Evolutionary conservation across 2,113 vertebrate genomes (phyloP).

Genomic region (Haplochromis vanheusdeni): DNA sequence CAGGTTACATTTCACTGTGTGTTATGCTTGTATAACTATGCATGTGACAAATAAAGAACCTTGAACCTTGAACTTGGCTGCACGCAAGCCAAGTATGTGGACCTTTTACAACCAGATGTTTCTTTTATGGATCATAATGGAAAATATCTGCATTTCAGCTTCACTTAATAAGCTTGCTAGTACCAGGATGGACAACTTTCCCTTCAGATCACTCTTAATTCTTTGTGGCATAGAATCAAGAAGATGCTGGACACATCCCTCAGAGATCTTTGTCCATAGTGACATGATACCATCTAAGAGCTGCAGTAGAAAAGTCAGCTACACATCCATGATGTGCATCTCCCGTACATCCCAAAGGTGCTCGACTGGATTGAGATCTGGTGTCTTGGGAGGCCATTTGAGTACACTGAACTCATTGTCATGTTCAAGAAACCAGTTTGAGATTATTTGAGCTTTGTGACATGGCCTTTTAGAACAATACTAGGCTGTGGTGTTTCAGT

Average conservation of each 20-base stretch:
- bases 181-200: not conserved
- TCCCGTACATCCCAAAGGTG: not conserved
- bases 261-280: not conserved
- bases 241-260: not conserved
- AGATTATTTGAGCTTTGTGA: not conserved
- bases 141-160: not conserved
- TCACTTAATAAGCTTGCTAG: not conserved
- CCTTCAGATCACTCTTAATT: not conserved
- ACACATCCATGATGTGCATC: not conserved
- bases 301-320: not conserved
- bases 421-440: not conserved
- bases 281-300: not conserved
- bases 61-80: not conserved
- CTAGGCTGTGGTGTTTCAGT: not conserved
- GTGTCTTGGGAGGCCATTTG: not conserved
- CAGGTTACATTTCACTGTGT: not conserved
- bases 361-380: not conserved
- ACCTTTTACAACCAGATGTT: not conserved
- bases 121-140: not conserved
- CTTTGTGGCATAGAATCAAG: not conserved
- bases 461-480: not conserved
- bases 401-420: not conserved
- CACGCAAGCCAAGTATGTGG: too few species aligned
- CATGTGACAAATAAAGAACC: not conserved
- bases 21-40: not conserved